Conservation (phyloP, 2,888 invertebrate genomes). For the Nomada ruficornis region DNA sequence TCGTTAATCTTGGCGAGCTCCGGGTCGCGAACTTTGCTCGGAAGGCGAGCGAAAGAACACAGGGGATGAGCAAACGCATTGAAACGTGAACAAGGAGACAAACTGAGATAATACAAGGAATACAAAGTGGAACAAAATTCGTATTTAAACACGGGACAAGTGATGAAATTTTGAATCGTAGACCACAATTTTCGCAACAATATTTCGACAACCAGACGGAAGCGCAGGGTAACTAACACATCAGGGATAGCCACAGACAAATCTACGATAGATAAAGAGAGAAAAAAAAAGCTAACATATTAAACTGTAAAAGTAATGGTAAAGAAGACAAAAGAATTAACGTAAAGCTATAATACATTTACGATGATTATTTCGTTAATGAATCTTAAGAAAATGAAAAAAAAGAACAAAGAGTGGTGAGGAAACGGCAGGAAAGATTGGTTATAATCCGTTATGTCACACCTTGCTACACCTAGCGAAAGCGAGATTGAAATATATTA, state of each 20-base stretch:
- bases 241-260: conserved; percentile 85
- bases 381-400: conserved; percentile 67
- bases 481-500: conserved; percentile 70
- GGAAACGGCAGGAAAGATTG: conserved; percentile 66
- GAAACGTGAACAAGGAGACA: neutral
- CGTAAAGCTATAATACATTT: conserved; percentile 81
- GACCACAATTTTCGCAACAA: conserved; percentile 82
- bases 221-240: conserved; percentile 85
- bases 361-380: conserved; percentile 80
- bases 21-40: conserved; percentile 31
- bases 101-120: neutral
- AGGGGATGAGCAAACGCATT: neutral
- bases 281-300: conserved; percentile 81
- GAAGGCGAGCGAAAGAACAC: neutral
- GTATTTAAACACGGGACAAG: conserved; percentile 44
- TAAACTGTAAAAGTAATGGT: conserved; percentile 81
- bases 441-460: conserved; percentile 67
- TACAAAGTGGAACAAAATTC: conserved; percentile 29
- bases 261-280: conserved; percentile 84
- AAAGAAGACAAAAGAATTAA: conserved; percentile 69
- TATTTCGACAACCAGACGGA: conserved; percentile 85
- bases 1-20: conserved; percentile 68
- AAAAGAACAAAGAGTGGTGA: conserved; percentile 58
- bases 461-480: conserved; percentile 66
- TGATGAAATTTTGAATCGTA: conserved; percentile 76